Evolutionary conservation across 2,888 invertebrate genomes (phyloP), one percentile per base, ranked within the genome.

Genomic region (Pegoplata infirma): DNA sequence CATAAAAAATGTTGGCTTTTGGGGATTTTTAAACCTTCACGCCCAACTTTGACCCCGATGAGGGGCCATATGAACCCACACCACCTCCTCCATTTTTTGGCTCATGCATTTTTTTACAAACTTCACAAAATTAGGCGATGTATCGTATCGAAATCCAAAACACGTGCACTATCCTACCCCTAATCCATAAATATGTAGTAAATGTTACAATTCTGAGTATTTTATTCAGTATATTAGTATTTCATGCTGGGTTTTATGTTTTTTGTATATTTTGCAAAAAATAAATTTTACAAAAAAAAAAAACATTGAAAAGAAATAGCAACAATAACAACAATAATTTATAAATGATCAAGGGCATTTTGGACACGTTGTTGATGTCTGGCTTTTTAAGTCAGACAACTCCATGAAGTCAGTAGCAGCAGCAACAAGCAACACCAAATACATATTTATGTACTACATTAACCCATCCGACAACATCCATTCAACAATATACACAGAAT

Each of bases 291-390:
- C 25, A 44, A 67, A 55, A 66, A 12, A 21, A 49, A 7, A 17
- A 46, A 56, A 67, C 46, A 46, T 25, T 53, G 40, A 44, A 61
- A 56, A 36, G 51, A 28, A 59, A 49, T 21, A 61, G 19, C 28
- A 59, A 56, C 46, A 56, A 46, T 46, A 55, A 51, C 53, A 51
- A 28, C 80, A 85, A 81, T 84, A 81, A 81, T 84, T 82, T 77
- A 81, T 83, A 81, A 75, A 82, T 80, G 83, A 87, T 86, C 86
- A 86, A 86, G 86, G 86, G 86, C 86, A 86, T 82, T 83, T 86
- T 85, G 86, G 84, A 84, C 82, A 84, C 84, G 86, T 83, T 73
- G 76, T 58, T 76, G 78, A 12, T 25, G 79, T 55, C 78, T 75
- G 75, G 67, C 75, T 67, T 67, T 66, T 71, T 80, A 19, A 49